These are phyloP conservation scores for Crocallis elinguaria DNA, from an alignment of 2,888 invertebrate genomes.

Conservation along the genomic window DNA sequence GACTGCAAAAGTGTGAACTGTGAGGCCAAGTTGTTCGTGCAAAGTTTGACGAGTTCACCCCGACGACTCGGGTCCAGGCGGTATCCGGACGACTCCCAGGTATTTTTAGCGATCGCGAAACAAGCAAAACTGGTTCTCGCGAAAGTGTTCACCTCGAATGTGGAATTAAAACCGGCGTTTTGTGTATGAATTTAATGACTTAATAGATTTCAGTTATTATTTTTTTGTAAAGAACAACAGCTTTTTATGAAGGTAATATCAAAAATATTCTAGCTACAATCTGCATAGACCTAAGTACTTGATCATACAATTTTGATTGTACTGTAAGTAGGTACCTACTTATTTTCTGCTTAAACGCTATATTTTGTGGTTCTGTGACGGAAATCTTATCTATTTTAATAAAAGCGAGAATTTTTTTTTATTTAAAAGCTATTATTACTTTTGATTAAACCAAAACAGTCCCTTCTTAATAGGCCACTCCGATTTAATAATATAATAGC, in stretches of 20 bases:
- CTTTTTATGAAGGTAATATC: no score
- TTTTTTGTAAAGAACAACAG: neutral
- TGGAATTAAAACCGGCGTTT: slow-evolving; percentile 14
- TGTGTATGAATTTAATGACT: neutral
- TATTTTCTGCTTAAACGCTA: no score
- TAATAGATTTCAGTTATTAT: neutral
- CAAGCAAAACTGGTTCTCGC: slow-evolving; percentile 67
- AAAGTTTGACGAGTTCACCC: slow-evolving; percentile 48
- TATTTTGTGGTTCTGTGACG: no score
- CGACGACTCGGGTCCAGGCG: slow-evolving; percentile 38
- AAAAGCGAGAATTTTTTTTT: no score
- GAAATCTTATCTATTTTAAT: no score
- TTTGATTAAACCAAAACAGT: no score
- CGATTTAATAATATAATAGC: neutral
- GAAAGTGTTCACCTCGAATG: slow-evolving; percentile 50
- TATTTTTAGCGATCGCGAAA: slow-evolving; percentile 63
- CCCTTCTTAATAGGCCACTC: no score
- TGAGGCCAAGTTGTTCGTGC: slow-evolving; percentile 48
- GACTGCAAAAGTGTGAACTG: slow-evolving; percentile 51
- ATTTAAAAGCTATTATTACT: no score
- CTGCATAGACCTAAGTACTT: no score
- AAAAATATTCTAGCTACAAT: no score
- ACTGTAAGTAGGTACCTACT: no score
- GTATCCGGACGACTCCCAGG: slow-evolving; percentile 56
- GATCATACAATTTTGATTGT: no score